These are phyloP conservation scores for Drosophila bifasciata DNA, from an alignment of 1,140 invertebrate genomes.

Conservation along the genomic window DNA sequence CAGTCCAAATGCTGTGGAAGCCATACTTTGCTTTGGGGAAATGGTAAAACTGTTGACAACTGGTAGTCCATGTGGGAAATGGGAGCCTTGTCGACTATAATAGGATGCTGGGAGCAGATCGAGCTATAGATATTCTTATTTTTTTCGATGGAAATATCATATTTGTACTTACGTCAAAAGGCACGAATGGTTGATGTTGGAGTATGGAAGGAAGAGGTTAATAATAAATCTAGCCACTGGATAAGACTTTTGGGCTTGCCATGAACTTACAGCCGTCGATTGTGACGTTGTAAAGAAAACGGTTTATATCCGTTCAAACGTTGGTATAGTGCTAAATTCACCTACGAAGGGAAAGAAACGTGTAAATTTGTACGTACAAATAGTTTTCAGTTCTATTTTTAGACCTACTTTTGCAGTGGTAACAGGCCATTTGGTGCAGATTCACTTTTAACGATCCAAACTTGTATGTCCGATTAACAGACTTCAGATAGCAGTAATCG, in stretches of 20 bases:
- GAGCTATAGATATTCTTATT: neutral
- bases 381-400: no score
- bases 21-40: neutral
- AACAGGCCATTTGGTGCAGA: no score
- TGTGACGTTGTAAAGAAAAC: slow-evolving; percentile 17
- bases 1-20: slow-evolving; percentile 4
- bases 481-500: no score
- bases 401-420: no score
- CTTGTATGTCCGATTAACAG: no score
- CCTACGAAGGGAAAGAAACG: no score
- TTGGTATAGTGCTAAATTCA: neutral
- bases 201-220: slow-evolving; percentile 6
- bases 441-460: no score
- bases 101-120: neutral
- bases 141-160: no score
- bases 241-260: neutral
- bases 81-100: slow-evolving; percentile 5
- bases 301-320: slow-evolving; percentile 18
- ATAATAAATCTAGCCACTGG: slow-evolving; percentile 2
- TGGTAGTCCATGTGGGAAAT: neutral
- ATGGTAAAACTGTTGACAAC: neutral
- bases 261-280: slow-evolving; percentile 9
- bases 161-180: slow-evolving; percentile 5
- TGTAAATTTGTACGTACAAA: no score
- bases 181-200: slow-evolving; percentile 15